A percentile compares a stretch with the other conserved stretches of the same genome.
phyloP scores from a whole-genome alignment of 1,140 invertebrate species.

The Bombus impatiens region DNA sequence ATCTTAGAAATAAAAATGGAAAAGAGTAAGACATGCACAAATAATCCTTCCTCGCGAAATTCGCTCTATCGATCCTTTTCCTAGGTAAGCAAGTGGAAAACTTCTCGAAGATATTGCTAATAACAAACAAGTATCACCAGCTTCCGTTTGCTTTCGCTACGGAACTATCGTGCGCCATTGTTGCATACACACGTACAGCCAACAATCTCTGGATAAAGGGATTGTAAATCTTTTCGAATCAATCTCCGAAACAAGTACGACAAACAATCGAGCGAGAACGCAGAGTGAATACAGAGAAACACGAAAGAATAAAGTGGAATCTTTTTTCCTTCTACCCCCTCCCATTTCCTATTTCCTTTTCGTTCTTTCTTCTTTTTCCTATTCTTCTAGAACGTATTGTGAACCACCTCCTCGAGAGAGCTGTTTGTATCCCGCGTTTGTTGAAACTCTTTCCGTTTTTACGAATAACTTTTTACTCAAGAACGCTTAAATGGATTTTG shows the following conservation, averaged over 20 bases:
- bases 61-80: not conserved
- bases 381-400: constrained; percentile 14
- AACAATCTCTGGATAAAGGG: not conserved
- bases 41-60: not conserved
- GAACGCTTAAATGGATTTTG: constrained; percentile 38
- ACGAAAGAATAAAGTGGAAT: not conserved
- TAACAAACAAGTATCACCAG: constrained; percentile 20
- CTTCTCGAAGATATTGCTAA: constrained; percentile 30
- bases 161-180: not conserved
- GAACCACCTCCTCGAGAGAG: not conserved
- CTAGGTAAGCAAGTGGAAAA: constrained; percentile 12
- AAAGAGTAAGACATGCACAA: not conserved
- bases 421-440: constrained; percentile 18
- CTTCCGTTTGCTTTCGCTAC: not conserved
- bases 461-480: constrained; percentile 33
- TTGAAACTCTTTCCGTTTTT: constrained; percentile 17
- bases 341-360: not conserved
- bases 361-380: not conserved
- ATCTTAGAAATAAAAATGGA: not conserved
- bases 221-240: constrained; percentile 28
- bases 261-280: not conserved
- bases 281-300: not conserved
- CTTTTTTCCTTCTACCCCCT: not conserved
- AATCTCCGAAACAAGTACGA: not conserved
- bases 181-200: not conserved